phyloP scores from a whole-genome alignment of 2,888 invertebrate genomes.

The Chloroclysta siterata region DNA sequence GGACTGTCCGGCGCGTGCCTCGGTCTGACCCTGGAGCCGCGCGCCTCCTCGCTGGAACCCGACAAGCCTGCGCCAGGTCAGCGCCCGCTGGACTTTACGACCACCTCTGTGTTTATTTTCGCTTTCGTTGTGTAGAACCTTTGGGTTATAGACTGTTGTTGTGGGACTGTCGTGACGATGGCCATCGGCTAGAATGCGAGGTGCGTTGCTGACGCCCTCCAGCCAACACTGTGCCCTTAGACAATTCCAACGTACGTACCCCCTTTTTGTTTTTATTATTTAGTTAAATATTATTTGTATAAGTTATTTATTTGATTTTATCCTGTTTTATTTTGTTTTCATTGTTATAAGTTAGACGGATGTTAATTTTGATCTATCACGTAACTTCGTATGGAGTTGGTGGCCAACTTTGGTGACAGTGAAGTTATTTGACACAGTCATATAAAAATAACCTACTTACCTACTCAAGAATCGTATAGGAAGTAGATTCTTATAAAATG shows the following conservation, averaged over 20 bases:
- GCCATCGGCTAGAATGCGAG: conserved; percentile 85
- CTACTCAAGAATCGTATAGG: too few relatives aligned
- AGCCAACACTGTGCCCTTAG: conserved; percentile 80
- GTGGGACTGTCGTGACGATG: conserved; percentile 82
- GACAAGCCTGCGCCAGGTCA: conserved; percentile 84
- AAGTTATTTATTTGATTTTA: conserved; percentile 37
- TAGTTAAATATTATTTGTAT: conserved; percentile 49
- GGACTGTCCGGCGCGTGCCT: conserved; percentile 84
- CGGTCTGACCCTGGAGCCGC: conserved; percentile 83
- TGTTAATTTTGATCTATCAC: not conserved
- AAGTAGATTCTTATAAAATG: too few relatives aligned
- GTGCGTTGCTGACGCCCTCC: conserved; percentile 84
- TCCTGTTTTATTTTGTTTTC: conserved; percentile 41
- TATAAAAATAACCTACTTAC: too few relatives aligned
- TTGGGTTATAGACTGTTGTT: conserved; percentile 75
- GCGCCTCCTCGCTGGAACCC: conserved; percentile 79
- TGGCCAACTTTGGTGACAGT: not conserved
- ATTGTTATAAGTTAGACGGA: conserved; percentile 40
- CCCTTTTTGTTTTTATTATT: conserved; percentile 66
- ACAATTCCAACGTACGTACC: conserved; percentile 82
- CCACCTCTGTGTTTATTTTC: conserved; percentile 84
- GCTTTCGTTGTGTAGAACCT: conserved; percentile 84
- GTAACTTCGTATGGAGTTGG: not conserved
- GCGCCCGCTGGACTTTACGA: conserved; percentile 78
- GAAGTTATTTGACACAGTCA: too few relatives aligned